These are phyloP conservation scores for Porites divaricata DNA, from an alignment of 92 coral and sea anemone genomes.

Conservation along the genomic window DNA sequence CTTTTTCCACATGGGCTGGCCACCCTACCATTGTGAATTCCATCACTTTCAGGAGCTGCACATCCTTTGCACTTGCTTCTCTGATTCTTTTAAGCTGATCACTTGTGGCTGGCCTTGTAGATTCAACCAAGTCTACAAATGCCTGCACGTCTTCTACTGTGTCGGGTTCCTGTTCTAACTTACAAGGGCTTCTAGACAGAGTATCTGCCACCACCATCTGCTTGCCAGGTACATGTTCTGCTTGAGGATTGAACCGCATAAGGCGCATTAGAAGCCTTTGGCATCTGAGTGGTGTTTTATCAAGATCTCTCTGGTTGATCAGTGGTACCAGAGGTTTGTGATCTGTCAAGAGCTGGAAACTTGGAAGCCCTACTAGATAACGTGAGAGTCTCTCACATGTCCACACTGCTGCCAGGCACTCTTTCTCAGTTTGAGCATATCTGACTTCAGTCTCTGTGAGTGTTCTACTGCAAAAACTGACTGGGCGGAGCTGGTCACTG, in stretches of 20 bases:
- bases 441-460: background rate
- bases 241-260: constrained; percentile 8
- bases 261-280: background rate
- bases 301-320: no score
- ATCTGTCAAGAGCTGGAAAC: no score
- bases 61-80: constrained; percentile 13
- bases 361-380: background rate
- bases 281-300: background rate
- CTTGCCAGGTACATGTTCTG: constrained; percentile 7
- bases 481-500: no score
- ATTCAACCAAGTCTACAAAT: no score
- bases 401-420: background rate
- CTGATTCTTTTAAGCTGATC: background rate
- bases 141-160: no score
- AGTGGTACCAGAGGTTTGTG: background rate
- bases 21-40: constrained; percentile 24
- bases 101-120: no score
- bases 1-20: constrained; percentile 27
- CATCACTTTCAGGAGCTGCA: constrained; percentile 23
- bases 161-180: no score
- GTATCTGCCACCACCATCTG: constrained; percentile 17
- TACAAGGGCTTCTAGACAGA: constrained; percentile 2
- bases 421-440: background rate
- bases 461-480: no score
- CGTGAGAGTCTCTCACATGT: background rate